phyloP scores from a whole-genome alignment of 1,140 invertebrate genomes.

The Meloidogyne hapla region DNA sequence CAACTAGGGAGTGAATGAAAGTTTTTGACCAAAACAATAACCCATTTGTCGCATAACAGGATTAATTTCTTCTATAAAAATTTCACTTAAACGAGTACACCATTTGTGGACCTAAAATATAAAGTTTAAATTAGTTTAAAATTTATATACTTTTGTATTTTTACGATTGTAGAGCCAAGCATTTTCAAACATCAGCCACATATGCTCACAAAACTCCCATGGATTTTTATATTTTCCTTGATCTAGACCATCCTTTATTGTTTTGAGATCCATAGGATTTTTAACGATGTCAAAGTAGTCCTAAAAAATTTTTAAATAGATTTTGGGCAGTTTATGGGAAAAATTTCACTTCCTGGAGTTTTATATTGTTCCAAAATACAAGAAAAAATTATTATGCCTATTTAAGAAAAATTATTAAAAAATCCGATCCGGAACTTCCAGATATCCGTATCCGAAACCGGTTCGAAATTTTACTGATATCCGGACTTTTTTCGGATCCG shows the following conservation, averaged over 20 bases:
- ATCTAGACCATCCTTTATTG: constrained; percentile 89
- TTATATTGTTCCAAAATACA: too few species aligned
- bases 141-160: constrained; percentile 90
- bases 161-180: constrained; percentile 99
- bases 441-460: too few species aligned
- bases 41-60: constrained; percentile 96
- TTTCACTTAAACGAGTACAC: constrained; percentile 81
- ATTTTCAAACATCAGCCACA: constrained; percentile 99
- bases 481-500: too few species aligned
- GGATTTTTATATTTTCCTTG: constrained; percentile 87
- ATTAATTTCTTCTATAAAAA: constrained; percentile 96
- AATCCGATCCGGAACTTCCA: too few species aligned
- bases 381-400: too few species aligned
- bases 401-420: too few species aligned
- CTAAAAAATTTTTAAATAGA: constrained; percentile 66
- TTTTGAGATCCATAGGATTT: constrained; percentile 95
- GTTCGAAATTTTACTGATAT: too few species aligned
- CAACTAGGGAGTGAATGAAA: constrained; percentile 98
- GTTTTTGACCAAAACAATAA: constrained; percentile 96
- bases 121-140: constrained; percentile 69
- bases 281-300: constrained; percentile 99
- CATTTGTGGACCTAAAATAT: constrained; percentile 18
- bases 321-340: too few species aligned
- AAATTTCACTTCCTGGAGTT: too few species aligned
- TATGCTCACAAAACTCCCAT: constrained; percentile 98